Evolutionary conservation across 2,888 invertebrate species (phyloP).

Genomic region (Geophilus truncorum): DNA sequence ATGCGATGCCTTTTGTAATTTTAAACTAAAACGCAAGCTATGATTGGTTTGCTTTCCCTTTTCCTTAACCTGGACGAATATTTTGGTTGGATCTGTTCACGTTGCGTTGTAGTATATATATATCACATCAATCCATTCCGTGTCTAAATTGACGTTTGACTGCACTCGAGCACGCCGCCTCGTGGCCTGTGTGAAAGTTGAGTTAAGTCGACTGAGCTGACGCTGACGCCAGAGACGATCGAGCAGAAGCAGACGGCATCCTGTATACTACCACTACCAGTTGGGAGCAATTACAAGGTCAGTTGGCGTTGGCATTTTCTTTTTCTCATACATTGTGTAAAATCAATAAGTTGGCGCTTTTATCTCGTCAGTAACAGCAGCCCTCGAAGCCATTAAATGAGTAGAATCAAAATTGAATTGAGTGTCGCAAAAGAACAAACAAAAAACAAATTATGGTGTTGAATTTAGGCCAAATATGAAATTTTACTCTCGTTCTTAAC

Average conservation of each 20-base stretch:
- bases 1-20: background rate
- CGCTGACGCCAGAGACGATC: background rate
- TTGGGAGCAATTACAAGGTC: slow-evolving; percentile 24
- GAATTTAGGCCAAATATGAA: background rate
- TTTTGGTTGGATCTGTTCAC: background rate
- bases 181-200: slow-evolving; percentile 2
- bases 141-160: background rate
- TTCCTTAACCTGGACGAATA: background rate
- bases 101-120: background rate
- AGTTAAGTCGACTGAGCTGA: background rate
- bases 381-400: background rate
- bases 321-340: background rate
- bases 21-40: background rate
- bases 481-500: background rate
- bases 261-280: background rate
- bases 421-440: background rate
- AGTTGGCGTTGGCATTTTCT: slow-evolving; percentile 27
- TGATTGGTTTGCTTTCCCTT: background rate
- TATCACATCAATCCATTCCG: background rate
- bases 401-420: background rate
- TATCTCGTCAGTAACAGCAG: slow-evolving; percentile 10
- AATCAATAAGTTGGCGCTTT: slow-evolving; percentile 27
- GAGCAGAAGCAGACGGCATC: slow-evolving; percentile 24
- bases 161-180: background rate
- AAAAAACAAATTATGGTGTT: background rate